Conservation (phyloP, 2,797 vertebrate species). For the Notoglanidium macrostoma region DNA sequence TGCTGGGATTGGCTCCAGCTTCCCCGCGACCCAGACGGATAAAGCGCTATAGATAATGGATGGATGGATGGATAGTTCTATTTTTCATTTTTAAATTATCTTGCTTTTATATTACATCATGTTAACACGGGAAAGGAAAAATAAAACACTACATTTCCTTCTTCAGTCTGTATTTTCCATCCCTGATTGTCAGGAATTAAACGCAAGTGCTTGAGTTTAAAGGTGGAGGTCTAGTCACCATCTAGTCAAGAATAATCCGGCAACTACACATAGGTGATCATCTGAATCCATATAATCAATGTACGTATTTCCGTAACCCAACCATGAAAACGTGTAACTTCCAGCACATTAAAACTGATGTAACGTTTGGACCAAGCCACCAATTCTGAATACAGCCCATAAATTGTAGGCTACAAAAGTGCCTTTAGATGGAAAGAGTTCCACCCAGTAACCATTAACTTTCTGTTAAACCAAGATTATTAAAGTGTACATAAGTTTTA, state of each 20-base stretch:
- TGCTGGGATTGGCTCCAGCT: too few relatives aligned
- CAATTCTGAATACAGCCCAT: conserved; percentile 1
- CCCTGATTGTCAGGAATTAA: not conserved
- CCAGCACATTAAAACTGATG: not conserved
- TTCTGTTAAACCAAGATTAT: not conserved
- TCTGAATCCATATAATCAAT: not conserved
- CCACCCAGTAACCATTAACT: not conserved
- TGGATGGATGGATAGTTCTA: too few relatives aligned
- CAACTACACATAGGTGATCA: not conserved
- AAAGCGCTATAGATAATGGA: too few relatives aligned
- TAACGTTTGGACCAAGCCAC: not conserved
- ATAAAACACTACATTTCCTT: not conserved
- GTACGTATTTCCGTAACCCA: not conserved
- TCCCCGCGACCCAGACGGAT: too few relatives aligned
- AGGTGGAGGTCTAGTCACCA: not conserved
- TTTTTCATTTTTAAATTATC: not conserved
- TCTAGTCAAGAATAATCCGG: not conserved
- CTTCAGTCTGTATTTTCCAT: not conserved
- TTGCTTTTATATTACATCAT: not conserved
- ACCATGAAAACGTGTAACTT: not conserved
- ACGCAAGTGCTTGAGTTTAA: not conserved
- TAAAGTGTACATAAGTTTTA: not conserved
- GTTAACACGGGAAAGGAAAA: not conserved
- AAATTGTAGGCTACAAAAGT: not conserved
- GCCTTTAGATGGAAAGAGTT: not conserved